A percentile compares a stretch with the other conserved stretches of the same genome.
phyloP scores from a whole-genome alignment of 2,888 invertebrate genomes.

The Sclerodermus sp. region DNA sequence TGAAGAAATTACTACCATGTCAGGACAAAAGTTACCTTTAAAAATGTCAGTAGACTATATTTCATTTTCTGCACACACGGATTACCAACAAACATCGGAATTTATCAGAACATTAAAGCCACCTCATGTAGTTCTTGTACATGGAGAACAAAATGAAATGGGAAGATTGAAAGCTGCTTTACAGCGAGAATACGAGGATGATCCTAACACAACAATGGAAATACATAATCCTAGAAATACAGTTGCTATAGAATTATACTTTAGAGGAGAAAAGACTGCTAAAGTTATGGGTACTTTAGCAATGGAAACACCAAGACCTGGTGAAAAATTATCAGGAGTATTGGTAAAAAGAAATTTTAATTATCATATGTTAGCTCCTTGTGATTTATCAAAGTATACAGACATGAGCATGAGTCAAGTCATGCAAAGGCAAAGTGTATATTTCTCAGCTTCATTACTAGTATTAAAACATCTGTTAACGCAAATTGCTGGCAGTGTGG shows the following conservation, averaged over 20 bases:
- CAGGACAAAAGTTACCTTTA: slow-evolving; percentile 92
- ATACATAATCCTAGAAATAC: slow-evolving; percentile 97
- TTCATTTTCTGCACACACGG: slow-evolving; percentile 98
- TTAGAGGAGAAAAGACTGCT: slow-evolving; percentile 97
- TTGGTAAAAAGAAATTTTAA: slow-evolving; percentile 97
- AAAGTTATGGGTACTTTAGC: slow-evolving; percentile 96
- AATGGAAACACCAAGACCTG: slow-evolving; percentile 76
- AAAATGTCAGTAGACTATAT: slow-evolving; percentile 99
- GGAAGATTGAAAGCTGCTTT: slow-evolving; percentile 91
- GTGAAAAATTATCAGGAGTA: slow-evolving; percentile 83
- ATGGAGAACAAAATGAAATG: slow-evolving; percentile 99
- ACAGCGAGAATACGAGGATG: slow-evolving; percentile 89
- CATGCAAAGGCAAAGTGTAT: slow-evolving; percentile 88
- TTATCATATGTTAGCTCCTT: slow-evolving; percentile 90
- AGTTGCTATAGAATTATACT: slow-evolving; percentile 87
- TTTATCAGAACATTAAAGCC: slow-evolving; percentile 94
- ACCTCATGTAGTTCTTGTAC: slow-evolving; percentile 94
- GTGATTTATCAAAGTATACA: slow-evolving; percentile 93
- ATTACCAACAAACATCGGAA: slow-evolving; percentile 96
- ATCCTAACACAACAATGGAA: slow-evolving; percentile 76
- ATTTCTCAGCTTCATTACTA: slow-evolving; percentile 76
- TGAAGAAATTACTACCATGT: slow-evolving; percentile 93
- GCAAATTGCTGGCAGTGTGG: slow-evolving; percentile 77
- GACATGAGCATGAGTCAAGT: slow-evolving; percentile 93
- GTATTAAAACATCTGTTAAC: slow-evolving; percentile 75